Base-by-base conservation (phyloP, 2,113 vertebrate genomes). In the Opisthocomus hoazin region DNA sequence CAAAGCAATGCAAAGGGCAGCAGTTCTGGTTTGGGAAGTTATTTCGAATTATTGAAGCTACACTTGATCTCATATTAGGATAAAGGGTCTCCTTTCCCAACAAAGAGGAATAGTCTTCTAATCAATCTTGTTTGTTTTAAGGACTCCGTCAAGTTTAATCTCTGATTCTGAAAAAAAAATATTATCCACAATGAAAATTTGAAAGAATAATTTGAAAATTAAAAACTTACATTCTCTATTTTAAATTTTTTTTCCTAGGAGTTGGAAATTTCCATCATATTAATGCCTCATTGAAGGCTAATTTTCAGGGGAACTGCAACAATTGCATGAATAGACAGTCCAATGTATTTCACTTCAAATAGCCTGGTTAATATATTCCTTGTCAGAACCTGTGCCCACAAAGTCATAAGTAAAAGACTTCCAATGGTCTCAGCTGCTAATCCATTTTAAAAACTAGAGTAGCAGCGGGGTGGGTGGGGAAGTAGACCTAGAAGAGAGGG, bases 61-160 rank as follows among this genome's bases (percentile, higher is more conserved):
- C 13, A 15, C 9, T 82, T 89, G 27, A 21, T 84, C 89, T 64
- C 53, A 7, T 50, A 34, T 73, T 61, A 8, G 3, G 32, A 71
- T 75, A 64, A 81, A 36, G 1, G 0, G 4, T 5, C 4, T 89
- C 12, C 23, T 81, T 92, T 75, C 46, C 19, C 39, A 45, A 2
- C 0, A 0, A 54, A 76, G 36, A 89, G 45, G 7, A 85, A 34
- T 4, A 6, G 4, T n/a, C 34, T 9, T 61, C 32, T 60, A 27
- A 37, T 84, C 2, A 16, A 0, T 50, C 50, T 65, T 63, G 15
- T 51, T 70, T 84, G 11, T 10, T 90, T 86, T 51, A 56, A 75
- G 30, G 10, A 37, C 6, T 77, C 34, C 4, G 9, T 32, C 6
- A 14, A 2, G 0, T 77, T 88, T 84, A 8, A 29, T 41, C 12